Evolutionary conservation across 2,888 invertebrate genomes (phyloP).

Genomic region (Stenurella melanura): DNA sequence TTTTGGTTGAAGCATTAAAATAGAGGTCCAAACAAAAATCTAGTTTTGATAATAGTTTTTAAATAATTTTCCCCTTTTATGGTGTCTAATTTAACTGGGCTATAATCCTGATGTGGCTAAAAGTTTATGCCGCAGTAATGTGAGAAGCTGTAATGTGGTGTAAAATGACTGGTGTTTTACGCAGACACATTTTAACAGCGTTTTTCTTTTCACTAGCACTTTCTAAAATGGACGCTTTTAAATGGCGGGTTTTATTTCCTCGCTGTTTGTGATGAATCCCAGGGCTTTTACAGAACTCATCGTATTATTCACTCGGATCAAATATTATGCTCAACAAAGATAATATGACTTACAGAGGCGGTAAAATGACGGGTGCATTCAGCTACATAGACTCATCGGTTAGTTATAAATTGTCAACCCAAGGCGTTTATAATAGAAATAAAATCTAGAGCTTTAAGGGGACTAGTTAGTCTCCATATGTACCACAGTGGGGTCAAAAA

Average conservation of each 20-base stretch:
- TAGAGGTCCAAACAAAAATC: too few relatives aligned
- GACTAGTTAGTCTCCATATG: too few relatives aligned
- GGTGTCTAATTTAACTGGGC: too few relatives aligned
- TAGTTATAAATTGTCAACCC: neutral
- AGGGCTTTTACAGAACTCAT: slow-evolving; percentile 7
- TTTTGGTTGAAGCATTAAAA: too few relatives aligned
- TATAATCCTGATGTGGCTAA: slow-evolving; percentile 37
- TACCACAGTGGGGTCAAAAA: too few relatives aligned
- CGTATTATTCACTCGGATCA: neutral
- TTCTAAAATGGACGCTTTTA: slow-evolving; percentile 26
- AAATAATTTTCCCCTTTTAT: too few relatives aligned
- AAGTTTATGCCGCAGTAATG: slow-evolving; percentile 39
- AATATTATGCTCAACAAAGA: neutral
- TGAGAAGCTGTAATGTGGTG: slow-evolving; percentile 42
- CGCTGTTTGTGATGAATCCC: slow-evolving; percentile 19
- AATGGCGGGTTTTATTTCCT: slow-evolving; percentile 24
- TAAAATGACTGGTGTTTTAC: slow-evolving; percentile 40
- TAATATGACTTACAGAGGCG: neutral
- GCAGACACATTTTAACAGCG: slow-evolving; percentile 41
- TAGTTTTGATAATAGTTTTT: too few relatives aligned
- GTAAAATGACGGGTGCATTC: neutral
- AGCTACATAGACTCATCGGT: neutral
- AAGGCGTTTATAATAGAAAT: too few relatives aligned
- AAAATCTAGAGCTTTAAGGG: too few relatives aligned
- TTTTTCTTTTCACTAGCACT: slow-evolving; percentile 40